Evolutionary conservation across 1,140 invertebrate species (phyloP).

Genomic region (Orius insidiosus): DNA sequence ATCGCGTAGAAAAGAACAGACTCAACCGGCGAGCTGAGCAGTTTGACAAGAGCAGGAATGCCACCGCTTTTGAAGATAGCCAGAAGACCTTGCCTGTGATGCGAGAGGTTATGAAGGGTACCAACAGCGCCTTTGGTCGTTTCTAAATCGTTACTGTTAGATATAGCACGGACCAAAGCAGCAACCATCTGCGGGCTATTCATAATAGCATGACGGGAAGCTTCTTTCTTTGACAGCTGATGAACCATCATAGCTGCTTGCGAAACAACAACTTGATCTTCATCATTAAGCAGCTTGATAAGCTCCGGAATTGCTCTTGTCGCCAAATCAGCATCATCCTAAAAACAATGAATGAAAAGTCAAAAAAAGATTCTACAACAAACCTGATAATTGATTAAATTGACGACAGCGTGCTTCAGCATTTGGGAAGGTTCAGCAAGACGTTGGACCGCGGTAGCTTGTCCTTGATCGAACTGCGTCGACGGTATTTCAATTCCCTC

Average conservation of each 20-base stretch:
- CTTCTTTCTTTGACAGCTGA: slow-evolving; percentile 95
- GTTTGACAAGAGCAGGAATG: slow-evolving; percentile 89
- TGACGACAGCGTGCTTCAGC: no score
- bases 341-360: slow-evolving; percentile 15
- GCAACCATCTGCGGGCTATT: slow-evolving; percentile 92
- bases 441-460: slow-evolving; percentile 89
- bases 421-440: slow-evolving; percentile 89
- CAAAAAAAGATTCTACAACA: no score
- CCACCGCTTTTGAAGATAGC: slow-evolving; percentile 98
- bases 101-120: slow-evolving; percentile 91
- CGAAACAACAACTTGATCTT: slow-evolving; percentile 95
- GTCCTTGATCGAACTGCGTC: slow-evolving; percentile 82
- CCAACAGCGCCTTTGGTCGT: slow-evolving; percentile 93
- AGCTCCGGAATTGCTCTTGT: slow-evolving; percentile 94
- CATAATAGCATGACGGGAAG: slow-evolving; percentile 94
- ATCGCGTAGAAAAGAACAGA: slow-evolving; percentile 96
- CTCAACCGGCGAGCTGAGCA: slow-evolving; percentile 84
- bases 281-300: slow-evolving; percentile 93
- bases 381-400: slow-evolving; percentile 93
- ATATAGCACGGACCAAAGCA: slow-evolving; percentile 83
- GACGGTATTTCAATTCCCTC: slow-evolving; percentile 94
- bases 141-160: slow-evolving; percentile 88
- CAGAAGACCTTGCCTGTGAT: slow-evolving; percentile 87
- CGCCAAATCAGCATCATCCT: slow-evolving; percentile 92
- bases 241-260: slow-evolving; percentile 99